These are phyloP conservation scores for Bimastos eiseni DNA, from an alignment of 2,888 invertebrate species.

Conservation along the genomic window DNA sequence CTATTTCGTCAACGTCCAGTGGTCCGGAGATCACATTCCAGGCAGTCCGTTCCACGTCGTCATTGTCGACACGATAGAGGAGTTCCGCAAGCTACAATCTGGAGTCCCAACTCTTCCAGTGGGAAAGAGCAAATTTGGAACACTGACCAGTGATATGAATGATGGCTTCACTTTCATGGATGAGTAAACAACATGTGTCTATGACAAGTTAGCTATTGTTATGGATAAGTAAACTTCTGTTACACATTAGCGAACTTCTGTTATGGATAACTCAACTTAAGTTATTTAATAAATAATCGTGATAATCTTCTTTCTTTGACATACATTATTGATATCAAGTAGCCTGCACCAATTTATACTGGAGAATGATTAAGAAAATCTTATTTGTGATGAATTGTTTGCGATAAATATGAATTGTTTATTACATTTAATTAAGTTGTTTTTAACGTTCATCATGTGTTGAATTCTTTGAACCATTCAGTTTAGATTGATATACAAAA, in stretches of 20 bases:
- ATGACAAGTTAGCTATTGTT: no score
- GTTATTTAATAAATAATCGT: background rate
- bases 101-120: background rate
- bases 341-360: background rate
- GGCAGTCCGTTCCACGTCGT: constrained; percentile 97
- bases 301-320: background rate
- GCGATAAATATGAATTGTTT: background rate
- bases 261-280: background rate
- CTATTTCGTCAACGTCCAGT: constrained; percentile 87
- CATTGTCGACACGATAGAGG: constrained; percentile 98
- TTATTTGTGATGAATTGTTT: background rate
- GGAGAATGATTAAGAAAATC: background rate
- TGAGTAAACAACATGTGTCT: background rate
- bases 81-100: constrained; percentile 66
- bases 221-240: background rate
- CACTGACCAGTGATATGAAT: constrained; percentile 7
- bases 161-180: constrained; percentile 17
- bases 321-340: background rate
- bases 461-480: no score
- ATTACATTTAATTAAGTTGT: background rate
- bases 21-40: constrained; percentile 96
- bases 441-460: no score
- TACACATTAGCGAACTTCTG: background rate
- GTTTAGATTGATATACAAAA: no score
- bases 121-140: constrained; percentile 1